A percentile compares a stretch with the other conserved stretches of the same genome.
Conservation (phyloP, 2,113 vertebrate species). For the Vimba vimba region DNA sequence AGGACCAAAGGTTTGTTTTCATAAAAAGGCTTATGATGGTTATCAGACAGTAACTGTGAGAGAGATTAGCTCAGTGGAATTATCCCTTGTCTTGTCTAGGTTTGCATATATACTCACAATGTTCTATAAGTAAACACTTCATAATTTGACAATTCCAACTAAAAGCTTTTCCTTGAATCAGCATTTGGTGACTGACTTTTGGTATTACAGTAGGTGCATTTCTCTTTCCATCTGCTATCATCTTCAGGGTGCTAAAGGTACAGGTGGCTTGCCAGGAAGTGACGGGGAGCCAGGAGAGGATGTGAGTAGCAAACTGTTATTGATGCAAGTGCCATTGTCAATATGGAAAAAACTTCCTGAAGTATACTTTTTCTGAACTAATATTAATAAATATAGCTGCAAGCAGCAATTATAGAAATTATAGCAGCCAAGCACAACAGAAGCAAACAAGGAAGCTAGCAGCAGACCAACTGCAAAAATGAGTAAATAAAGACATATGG, state of each 20-base stretch:
- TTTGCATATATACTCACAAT: neutral
- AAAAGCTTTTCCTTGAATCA: neutral
- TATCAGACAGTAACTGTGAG: neutral
- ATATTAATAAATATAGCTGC: no score
- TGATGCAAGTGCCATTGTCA: neutral
- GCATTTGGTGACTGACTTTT: neutral
- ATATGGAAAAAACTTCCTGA: neutral
- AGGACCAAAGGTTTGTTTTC: constrained; percentile 64
- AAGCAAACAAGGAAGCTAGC: no score
- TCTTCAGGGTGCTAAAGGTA: constrained; percentile 62
- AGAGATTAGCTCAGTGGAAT: neutral
- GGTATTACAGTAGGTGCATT: neutral
- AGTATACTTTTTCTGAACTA: neutral
- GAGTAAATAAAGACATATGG: no score
- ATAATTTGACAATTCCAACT: neutral
- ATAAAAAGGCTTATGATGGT: neutral
- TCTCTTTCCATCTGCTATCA: neutral
- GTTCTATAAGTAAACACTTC: neutral
- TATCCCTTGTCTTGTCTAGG: neutral
- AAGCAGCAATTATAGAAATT: no score
- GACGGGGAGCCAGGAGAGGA: constrained; percentile 73
- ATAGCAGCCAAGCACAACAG: no score
- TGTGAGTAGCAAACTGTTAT: constrained; percentile 45
- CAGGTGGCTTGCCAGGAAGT: constrained; percentile 64
- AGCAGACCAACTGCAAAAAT: no score